These are phyloP conservation scores for Borostomias antarcticus DNA, from an alignment of 2,797 vertebrate species.

Conservation along the genomic window DNA sequence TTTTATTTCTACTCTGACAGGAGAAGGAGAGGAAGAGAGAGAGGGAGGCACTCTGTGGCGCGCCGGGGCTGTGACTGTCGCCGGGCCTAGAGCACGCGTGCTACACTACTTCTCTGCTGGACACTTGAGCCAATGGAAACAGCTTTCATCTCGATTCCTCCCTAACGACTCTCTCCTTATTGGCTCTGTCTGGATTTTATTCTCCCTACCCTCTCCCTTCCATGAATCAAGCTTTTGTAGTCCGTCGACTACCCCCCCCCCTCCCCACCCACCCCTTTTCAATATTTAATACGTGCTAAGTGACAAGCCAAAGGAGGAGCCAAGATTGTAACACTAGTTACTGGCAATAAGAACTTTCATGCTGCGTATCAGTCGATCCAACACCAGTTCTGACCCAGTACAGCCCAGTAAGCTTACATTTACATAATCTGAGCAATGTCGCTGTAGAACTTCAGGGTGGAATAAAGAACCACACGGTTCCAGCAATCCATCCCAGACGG, in stretches of 20 bases:
- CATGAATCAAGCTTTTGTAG: constrained; percentile 69
- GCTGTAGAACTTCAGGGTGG: constrained; percentile 58
- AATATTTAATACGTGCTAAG: constrained; percentile 68
- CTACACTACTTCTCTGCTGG: no score
- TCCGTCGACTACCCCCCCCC: constrained; percentile 45
- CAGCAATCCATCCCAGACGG: constrained; percentile 39
- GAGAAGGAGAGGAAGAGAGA: constrained; percentile 38
- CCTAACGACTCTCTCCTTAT: constrained; percentile 34
- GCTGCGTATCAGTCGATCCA: constrained; percentile 59
- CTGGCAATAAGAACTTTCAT: constrained; percentile 63
- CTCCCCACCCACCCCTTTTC: constrained; percentile 34
- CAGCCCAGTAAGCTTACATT: constrained; percentile 46
- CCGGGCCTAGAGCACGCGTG: no score
- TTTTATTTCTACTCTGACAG: constrained; percentile 64
- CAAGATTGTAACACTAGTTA: constrained; percentile 65
- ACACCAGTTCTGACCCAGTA: constrained; percentile 32
- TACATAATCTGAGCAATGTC: constrained; percentile 62
- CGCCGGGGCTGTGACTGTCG: constrained; percentile 63
- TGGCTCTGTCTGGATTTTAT: constrained; percentile 61
- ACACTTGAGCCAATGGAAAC: constrained; percentile 51
- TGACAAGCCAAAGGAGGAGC: constrained; percentile 72
- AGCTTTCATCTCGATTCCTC: constrained; percentile 60
- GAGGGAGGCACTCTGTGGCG: no score
- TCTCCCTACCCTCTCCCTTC: constrained; percentile 42
- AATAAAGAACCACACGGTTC: constrained; percentile 47